phyloP scores from a whole-genome alignment of 1,140 invertebrate genomes.

The Acromyrmex charruanus region DNA sequence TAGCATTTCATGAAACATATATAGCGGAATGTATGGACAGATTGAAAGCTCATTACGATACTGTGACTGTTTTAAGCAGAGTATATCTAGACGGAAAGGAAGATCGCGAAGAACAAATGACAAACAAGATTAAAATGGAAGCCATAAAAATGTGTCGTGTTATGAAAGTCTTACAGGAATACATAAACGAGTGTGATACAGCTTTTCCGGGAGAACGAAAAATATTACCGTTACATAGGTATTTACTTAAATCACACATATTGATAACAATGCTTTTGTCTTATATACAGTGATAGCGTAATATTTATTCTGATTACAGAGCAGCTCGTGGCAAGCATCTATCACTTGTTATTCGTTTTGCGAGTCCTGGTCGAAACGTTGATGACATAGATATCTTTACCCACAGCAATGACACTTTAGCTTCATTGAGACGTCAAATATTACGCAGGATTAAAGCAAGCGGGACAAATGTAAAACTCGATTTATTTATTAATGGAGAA shows the following conservation, averaged over 20 bases:
- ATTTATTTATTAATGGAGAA: constrained; percentile 96
- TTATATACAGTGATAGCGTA: background rate
- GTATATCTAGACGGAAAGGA: constrained; percentile 87
- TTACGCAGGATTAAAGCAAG: constrained; percentile 90
- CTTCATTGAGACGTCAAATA: constrained; percentile 92
- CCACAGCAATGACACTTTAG: constrained; percentile 97
- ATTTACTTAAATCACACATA: constrained; percentile 34
- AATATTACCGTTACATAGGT: constrained; percentile 95
- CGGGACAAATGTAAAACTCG: constrained; percentile 93
- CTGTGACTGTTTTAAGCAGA: constrained; percentile 89
- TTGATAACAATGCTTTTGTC: background rate
- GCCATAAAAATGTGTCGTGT: constrained; percentile 97
- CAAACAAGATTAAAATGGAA: constrained; percentile 88
- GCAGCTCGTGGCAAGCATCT: constrained; percentile 96
- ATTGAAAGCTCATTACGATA: constrained; percentile 93
- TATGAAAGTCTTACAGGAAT: constrained; percentile 97
- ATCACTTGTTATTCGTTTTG: constrained; percentile 94
- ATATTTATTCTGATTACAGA: constrained; percentile 85
- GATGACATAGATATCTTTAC: constrained; percentile 97
- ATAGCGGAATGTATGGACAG: constrained; percentile 96
- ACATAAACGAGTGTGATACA: constrained; percentile 98
- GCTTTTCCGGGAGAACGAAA: constrained; percentile 96
- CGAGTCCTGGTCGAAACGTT: constrained; percentile 95
- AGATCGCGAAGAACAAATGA: constrained; percentile 81
- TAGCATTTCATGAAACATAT: constrained; percentile 95